Evolutionary conservation across 2,888 invertebrate genomes (phyloP), one percentile per base, ranked within the genome.

Genomic region (Agapostemon virescens): DNA sequence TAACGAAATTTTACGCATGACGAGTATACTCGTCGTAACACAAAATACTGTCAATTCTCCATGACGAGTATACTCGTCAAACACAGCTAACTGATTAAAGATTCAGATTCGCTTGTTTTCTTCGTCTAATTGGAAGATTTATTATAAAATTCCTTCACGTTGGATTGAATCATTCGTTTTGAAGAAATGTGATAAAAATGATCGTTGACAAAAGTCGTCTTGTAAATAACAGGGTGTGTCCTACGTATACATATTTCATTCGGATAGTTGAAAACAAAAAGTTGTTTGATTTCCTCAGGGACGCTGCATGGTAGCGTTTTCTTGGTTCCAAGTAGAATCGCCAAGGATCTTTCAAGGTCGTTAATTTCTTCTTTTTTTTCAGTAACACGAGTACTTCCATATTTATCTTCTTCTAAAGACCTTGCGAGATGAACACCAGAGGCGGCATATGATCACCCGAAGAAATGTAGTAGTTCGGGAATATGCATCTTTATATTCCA

Each of bases 301-400:
- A 55, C 26, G 17, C 26, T 26, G 30, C 55, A 15, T 17, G 26
- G 55, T 17, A 26, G 2, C 6, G 17, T 55, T 52, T 26, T 15
- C 23, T 52, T 55, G 15, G 17, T 30, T 26, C 17, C 55, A 15
- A 26, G 55, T 17, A 55, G 55, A 55, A 26, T 26, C 23, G 17
- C 17, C 55, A 26, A 55, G 55, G 55, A 26, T 26, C 7, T 30
- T 30, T 55, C 26, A 55, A 55, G 55, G 55, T 55, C 26, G 17
- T 55, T 55, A 55, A 55, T 55, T 26, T 55, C 26, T 55, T 55
- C 30, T 55, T 26, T 55, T 55, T 55, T 55, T 55, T 55, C 7
- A 55, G 55, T 55, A 26, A 2, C 26, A 55, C 26, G 30, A 23
- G 55, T 55, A 55, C 55, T 55, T 26, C 30, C 55, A 55, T 55